Percentiles rank a stretch among this genome's conserved stretches.
Conservation (phyloP, 1,140 invertebrate species). For the Drosophila nannoptera region DNA sequence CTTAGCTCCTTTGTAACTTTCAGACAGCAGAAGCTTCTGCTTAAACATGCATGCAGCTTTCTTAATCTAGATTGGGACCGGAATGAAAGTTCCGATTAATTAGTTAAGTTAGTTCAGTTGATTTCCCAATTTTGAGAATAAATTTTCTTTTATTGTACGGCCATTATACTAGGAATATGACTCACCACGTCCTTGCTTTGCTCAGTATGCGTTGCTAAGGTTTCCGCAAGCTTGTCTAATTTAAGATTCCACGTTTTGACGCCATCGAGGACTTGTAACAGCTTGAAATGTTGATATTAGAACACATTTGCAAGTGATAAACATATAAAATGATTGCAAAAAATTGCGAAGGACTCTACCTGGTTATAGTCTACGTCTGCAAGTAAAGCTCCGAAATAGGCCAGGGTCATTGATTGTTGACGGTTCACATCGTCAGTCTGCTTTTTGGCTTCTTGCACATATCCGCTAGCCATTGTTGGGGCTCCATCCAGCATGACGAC, state of each 20-base stretch:
- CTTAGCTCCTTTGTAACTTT: constrained; percentile 85
- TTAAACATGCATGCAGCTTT: constrained; percentile 86
- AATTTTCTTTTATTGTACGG: too few species aligned
- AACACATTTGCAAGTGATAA: neutral
- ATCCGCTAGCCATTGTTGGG: constrained; percentile 90
- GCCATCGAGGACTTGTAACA: constrained; percentile 79
- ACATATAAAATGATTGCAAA: neutral
- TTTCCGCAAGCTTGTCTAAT: constrained; percentile 80
- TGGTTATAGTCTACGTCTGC: constrained; percentile 85
- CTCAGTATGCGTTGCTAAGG: constrained; percentile 75
- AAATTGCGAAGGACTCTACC: constrained; percentile 21
- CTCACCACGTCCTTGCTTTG: constrained; percentile 72
- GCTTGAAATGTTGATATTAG: constrained; percentile 35
- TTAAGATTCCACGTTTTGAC: constrained; percentile 77
- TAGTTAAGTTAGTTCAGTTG: neutral
- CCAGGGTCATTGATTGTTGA: constrained; percentile 86
- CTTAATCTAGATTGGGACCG: constrained; percentile 80
- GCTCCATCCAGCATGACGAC: constrained; percentile 94
- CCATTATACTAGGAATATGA: neutral
- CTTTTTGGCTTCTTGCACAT: constrained; percentile 85
- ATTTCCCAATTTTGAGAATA: too few species aligned
- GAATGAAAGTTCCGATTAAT: neutral
- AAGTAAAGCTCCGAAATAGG: constrained; percentile 90
- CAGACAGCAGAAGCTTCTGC: constrained; percentile 85
- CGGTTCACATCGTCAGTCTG: constrained; percentile 78